These are phyloP conservation scores for Drosophila barbarae DNA, from an alignment of 2,888 invertebrate genomes.

Conservation along the genomic window DNA sequence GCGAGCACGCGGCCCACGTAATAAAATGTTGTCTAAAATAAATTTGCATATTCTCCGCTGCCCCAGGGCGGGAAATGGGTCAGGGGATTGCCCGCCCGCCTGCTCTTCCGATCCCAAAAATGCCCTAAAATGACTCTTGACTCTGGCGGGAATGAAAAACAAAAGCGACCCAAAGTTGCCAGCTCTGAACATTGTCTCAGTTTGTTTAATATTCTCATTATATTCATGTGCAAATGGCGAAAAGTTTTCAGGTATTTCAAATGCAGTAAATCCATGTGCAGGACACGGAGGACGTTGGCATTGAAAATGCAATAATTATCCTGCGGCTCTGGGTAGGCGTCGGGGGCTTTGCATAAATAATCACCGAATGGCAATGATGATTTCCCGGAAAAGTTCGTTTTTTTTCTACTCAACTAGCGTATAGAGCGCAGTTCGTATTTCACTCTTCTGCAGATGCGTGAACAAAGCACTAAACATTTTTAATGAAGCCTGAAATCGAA, in stretches of 20 bases:
- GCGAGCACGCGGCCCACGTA: constrained; percentile 4
- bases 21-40: constrained; percentile 28
- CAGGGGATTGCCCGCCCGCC: not conserved
- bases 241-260: constrained; percentile 35
- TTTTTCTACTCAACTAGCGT: too few relatives aligned
- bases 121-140: constrained; percentile 33
- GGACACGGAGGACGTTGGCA: not conserved
- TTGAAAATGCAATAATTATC: constrained; percentile 24
- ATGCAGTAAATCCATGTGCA: constrained; percentile 3
- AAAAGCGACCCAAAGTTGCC: not conserved
- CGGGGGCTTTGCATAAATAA: constrained; percentile 4
- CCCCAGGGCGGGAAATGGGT: constrained; percentile 1
- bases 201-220: constrained; percentile 24
- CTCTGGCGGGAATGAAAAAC: not conserved
- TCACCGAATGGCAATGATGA: not conserved
- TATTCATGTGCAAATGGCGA: constrained; percentile 25
- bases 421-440: not conserved
- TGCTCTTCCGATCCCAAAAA: constrained; percentile 16
- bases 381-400: too few relatives aligned
- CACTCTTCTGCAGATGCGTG: constrained; percentile 23
- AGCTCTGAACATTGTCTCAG: constrained; percentile 16
- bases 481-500: constrained; percentile 71
- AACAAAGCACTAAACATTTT: constrained; percentile 64
- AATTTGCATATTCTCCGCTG: constrained; percentile 17
- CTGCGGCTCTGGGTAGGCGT: constrained; percentile 3